Base-by-base conservation (phyloP, 2,113 vertebrate genomes). In the Myrmophylax atrothorax region DNA sequence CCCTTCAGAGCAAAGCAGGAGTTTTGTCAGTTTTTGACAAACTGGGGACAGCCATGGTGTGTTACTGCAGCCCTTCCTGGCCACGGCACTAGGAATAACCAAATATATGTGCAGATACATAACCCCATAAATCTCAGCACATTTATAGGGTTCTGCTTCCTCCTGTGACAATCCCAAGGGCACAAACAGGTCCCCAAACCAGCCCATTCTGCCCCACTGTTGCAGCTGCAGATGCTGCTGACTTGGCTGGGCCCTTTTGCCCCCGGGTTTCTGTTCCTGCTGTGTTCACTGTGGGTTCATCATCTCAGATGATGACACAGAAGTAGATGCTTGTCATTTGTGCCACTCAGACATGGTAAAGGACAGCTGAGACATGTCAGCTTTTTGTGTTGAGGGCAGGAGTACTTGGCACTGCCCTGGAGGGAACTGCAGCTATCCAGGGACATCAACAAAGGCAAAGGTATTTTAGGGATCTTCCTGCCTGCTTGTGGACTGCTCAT, bases 331-430 rank as follows among this genome's bases (percentile, higher is more conserved):
- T n/a, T 92, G 75, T 90, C 75, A 79, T 83, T 87, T 87, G 14
- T 73, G 49, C 37, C 82, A 84, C 84, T 93, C 81, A 91, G 87
- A 87, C 70, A 56, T 47, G 59, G 88, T 53, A 72, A 91, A 91
- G 58, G 85, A 52, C 35, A 87, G 42, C 66, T 72, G 73, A 91
- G 69, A 67, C 78, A 33, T 47, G 67, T 53, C 94, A 73, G 47
- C 66, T 84, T 10, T 25, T 77, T 74, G 53, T 69, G 33, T 14
- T 46, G 50, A 91, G 73, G 63, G 38, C 75, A 85, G 62, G 78
- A 78, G 60, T 5, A 72, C 74, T 53, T 2, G 0, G 38, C 9
- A 7, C 67, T 91, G 87, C 81, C 84, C 90, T 76, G 52, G 56
- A 66, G 89, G 59, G 47, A 75, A 74, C 38, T 42, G 58, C 49